These are phyloP conservation scores for Trachurus trachurus DNA, from an alignment of 2,797 vertebrate species.

Conservation along the genomic window DNA sequence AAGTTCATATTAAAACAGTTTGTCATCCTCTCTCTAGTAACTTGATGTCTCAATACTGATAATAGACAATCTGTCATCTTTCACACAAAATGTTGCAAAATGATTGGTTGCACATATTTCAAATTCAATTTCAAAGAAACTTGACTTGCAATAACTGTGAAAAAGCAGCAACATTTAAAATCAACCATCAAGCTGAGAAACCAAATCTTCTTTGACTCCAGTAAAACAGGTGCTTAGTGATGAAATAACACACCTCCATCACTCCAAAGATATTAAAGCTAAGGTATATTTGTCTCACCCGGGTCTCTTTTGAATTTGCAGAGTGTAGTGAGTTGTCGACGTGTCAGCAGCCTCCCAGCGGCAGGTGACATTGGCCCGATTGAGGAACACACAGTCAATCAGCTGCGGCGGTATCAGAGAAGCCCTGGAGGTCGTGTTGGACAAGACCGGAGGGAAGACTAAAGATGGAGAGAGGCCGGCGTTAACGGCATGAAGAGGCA, in stretches of 20 bases:
- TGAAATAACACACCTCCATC: neutral
- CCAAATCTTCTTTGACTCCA: too few relatives aligned
- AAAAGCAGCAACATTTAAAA: too few relatives aligned
- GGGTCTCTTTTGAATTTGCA: constrained; percentile 61
- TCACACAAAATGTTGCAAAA: neutral
- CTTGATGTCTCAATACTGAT: neutral
- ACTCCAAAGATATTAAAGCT: neutral
- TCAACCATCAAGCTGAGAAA: too few relatives aligned
- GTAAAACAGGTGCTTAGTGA: too few relatives aligned
- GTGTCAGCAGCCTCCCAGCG: constrained; percentile 66
- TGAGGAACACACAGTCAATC: constrained; percentile 68
- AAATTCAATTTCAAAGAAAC: constrained; percentile 19
- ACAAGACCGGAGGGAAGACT: constrained; percentile 20
- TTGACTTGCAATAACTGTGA: neutral
- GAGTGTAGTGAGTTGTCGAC: constrained; percentile 54
- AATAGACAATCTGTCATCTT: neutral
- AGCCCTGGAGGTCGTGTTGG: constrained; percentile 5
- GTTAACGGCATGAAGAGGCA: constrained; percentile 4
- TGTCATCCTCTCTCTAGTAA: neutral
- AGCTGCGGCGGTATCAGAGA: constrained; percentile 33
- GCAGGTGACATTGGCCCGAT: constrained; percentile 75
- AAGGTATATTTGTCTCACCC: constrained; percentile 19
- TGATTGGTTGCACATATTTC: constrained; percentile 11
- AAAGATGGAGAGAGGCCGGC: constrained; percentile 8
- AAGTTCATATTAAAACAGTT: constrained; percentile 18